Percentiles rank a stretch among this genome's conserved stretches.
Evolutionary conservation across 2,797 vertebrate genomes (phyloP).

Genomic region (Eulemur rubriventer): DNA sequence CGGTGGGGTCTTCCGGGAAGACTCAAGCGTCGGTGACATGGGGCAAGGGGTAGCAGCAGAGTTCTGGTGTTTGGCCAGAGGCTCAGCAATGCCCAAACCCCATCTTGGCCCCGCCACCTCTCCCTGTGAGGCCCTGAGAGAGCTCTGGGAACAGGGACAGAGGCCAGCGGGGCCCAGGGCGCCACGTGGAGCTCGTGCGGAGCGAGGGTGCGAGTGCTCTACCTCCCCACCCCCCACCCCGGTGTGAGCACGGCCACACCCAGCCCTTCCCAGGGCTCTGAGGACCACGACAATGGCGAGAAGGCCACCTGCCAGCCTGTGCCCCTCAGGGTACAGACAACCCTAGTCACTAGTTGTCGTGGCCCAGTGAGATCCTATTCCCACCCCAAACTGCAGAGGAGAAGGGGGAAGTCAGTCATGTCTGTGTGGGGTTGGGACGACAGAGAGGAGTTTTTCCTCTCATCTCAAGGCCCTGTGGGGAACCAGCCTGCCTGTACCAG

Average conservation of each 20-base stretch:
- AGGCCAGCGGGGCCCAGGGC: accelerated
- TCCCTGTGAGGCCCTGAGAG: neutral
- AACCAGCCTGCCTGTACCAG: neutral
- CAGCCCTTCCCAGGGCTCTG: neutral
- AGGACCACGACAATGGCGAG: neutral
- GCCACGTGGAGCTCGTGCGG: accelerated
- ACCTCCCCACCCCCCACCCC: neutral
- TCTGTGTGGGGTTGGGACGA: neutral
- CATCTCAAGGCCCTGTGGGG: neutral
- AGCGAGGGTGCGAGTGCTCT: neutral
- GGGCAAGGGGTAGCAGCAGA: accelerated
- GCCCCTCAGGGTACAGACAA: too few species aligned
- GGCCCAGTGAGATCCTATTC: neutral
- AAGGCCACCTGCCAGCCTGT: accelerated
- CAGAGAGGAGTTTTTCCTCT: neutral
- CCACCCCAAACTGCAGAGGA: neutral
- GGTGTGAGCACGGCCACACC: accelerated
- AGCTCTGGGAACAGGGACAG: neutral
- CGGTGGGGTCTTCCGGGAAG: neutral
- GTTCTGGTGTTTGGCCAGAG: neutral
- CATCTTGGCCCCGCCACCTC: neutral
- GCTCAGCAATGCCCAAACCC: neutral
- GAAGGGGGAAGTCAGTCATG: too few species aligned
- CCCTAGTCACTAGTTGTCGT: neutral
- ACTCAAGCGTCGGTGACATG: neutral